Evolutionary conservation across 2,113 vertebrate genomes (phyloP), one percentile per base, ranked within the genome.

Genomic region (Grus americana): DNA sequence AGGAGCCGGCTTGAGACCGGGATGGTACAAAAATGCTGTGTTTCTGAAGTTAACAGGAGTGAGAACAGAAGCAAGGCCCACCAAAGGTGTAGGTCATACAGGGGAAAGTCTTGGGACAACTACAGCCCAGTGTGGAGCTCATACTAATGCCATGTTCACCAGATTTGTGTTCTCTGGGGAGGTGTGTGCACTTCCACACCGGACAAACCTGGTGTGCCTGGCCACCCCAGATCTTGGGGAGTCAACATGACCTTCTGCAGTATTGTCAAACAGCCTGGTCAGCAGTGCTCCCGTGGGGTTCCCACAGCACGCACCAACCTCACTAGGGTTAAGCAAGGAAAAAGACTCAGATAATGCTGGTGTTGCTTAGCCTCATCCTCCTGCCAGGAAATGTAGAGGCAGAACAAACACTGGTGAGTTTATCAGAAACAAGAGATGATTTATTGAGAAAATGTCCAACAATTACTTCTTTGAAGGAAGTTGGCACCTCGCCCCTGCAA

Each of bases 381-480:
- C 58, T 79, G 42, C 38, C 9, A 4, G 81, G 73, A 70, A 89
- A 68, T 79, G 79, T 73, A 85, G 78, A 76, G 54, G 52, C 62
- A 92, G 92, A 92, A 89, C 91, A 95, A 96, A 90, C 74, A 76
- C 30, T 86, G 81, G 50, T 90, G 84, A 92, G 59, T 90, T 93
- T 94, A 91, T 92, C 84, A 86, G 95, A 89, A 95, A 93, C 46
- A 93, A 94, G 94, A 93, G 80, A 80, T 88, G 78, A 88, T 82
- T 92, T 95, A 91, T 95, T 91, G 78, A 93, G 89, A 95, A 89
- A 87, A 58, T 3, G 32, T 55, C 71, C 81, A 92, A 96, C 96
- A 97, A 96, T 91, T 79, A 34, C 58, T 80, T 68, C 95, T 97
- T 97, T 97, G 92, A 95, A 90, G 59, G 47, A 91, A 63, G 71